A percentile compares a stretch with the other conserved stretches of the same genome.
These are phyloP conservation scores for Protonemura montana DNA, from an alignment of 2,888 invertebrate species.

Conservation along the genomic window DNA sequence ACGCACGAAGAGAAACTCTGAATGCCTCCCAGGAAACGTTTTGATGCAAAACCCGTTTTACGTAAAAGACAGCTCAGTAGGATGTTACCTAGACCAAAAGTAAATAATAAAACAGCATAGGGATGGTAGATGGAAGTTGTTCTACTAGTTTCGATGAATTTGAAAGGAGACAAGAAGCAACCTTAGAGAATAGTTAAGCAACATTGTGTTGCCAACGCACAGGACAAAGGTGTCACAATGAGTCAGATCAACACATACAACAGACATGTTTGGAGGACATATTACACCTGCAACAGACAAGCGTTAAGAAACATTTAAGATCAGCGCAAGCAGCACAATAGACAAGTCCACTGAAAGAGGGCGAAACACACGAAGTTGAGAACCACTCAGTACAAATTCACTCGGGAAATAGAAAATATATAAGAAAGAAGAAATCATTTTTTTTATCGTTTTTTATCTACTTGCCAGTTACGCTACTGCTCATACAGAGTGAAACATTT, in stretches of 20 bases:
- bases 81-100: not conserved
- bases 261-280: not conserved
- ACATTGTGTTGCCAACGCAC: not conserved
- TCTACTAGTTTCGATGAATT: not conserved
- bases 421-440: no score
- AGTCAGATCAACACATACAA: slow-evolving; percentile 42
- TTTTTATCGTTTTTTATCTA: no score
- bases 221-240: slow-evolving; percentile 29
- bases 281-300: not conserved
- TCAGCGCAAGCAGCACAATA: not conserved
- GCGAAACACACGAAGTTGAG: not conserved
- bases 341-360: not conserved
- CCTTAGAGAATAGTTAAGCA: not conserved
- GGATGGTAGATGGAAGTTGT: not conserved
- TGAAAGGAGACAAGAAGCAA: not conserved
- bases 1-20: not conserved
- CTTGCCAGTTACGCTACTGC: no score
- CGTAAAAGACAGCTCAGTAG: not conserved
- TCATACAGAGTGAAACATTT: no score
- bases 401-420: no score
- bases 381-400: no score
- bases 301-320: not conserved
- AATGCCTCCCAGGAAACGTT: not conserved
- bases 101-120: not conserved
- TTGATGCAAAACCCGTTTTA: not conserved